Evolutionary conservation across 2,797 vertebrate genomes (phyloP).

Genomic region (Melopsittacus undulatus): DNA sequence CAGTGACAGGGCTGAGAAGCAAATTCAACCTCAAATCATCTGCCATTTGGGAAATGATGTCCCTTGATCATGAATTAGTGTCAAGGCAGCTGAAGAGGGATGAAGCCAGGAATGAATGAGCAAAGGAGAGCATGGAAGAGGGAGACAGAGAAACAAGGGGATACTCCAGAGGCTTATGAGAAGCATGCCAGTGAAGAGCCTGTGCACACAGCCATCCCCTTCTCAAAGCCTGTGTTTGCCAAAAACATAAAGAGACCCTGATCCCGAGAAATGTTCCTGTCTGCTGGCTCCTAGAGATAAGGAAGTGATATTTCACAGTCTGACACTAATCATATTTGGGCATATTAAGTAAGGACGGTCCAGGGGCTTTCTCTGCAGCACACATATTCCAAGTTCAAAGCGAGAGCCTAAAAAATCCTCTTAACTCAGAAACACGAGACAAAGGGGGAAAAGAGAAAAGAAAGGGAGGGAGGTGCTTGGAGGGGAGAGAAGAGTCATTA

Average conservation of each 20-base stretch:
- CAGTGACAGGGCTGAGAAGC: background rate
- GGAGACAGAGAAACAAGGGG: background rate
- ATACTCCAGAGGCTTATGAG: constrained; percentile 32
- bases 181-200: background rate
- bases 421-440: constrained; percentile 76
- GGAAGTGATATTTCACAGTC: constrained; percentile 81
- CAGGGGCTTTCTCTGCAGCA: constrained; percentile 69
- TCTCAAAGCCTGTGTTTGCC: constrained; percentile 58
- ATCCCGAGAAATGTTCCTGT: constrained; percentile 78
- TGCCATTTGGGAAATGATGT: background rate
- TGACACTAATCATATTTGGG: constrained; percentile 86
- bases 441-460: constrained; percentile 50
- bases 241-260: constrained; percentile 47
- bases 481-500: constrained; percentile 12
- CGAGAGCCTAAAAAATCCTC: constrained; percentile 76
- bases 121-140: background rate
- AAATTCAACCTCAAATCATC: constrained; percentile 15
- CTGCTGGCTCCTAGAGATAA: constrained; percentile 83
- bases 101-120: constrained; percentile 39
- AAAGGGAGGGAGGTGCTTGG: constrained; percentile 2
- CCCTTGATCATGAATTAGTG: constrained; percentile 55
- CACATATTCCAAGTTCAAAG: constrained; percentile 85
- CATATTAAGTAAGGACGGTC: constrained; percentile 77
- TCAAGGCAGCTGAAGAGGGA: constrained; percentile 22
- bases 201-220: constrained; percentile 26